phyloP scores from a whole-genome alignment of 2,113 vertebrate genomes.

The Nannospalax galili region DNA sequence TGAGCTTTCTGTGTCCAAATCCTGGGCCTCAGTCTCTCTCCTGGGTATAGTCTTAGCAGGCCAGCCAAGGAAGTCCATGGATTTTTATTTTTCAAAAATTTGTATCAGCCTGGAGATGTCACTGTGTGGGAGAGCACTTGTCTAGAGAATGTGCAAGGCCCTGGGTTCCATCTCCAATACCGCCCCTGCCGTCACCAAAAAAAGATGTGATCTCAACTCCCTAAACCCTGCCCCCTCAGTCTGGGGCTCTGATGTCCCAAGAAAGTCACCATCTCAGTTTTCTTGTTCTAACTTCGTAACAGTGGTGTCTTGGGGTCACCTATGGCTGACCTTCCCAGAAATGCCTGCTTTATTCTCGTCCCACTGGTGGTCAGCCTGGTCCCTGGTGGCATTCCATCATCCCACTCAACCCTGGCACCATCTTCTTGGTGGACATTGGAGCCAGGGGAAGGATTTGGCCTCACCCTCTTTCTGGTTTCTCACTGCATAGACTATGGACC shows the following conservation, averaged over 20 bases:
- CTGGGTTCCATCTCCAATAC: no score
- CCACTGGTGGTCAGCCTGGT: not conserved
- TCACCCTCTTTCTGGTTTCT: not conserved
- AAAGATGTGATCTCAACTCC: no score
- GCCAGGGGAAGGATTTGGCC: no score
- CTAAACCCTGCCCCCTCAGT: not conserved
- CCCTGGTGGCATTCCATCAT: not conserved
- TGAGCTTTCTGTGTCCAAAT: rapidly evolving
- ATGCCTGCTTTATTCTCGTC: not conserved
- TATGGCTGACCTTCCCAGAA: not conserved
- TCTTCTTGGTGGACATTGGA: not conserved
- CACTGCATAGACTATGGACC: not conserved
- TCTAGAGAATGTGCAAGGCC: not conserved
- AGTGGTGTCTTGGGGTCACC: not conserved
- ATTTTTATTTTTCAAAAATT: not conserved
- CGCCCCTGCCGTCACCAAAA: not conserved
- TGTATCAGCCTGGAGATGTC: not conserved
- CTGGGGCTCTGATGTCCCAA: not conserved
- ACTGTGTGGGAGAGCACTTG: not conserved
- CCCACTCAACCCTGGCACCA: not conserved
- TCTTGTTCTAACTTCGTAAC: not conserved
- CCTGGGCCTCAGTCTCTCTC: not conserved
- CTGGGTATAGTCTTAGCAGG: not conserved
- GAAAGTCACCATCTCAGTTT: not conserved
- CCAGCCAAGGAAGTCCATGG: not conserved